phyloP scores from a whole-genome alignment of 2,113 vertebrate species.

The Syngnathus typhle region DNA sequence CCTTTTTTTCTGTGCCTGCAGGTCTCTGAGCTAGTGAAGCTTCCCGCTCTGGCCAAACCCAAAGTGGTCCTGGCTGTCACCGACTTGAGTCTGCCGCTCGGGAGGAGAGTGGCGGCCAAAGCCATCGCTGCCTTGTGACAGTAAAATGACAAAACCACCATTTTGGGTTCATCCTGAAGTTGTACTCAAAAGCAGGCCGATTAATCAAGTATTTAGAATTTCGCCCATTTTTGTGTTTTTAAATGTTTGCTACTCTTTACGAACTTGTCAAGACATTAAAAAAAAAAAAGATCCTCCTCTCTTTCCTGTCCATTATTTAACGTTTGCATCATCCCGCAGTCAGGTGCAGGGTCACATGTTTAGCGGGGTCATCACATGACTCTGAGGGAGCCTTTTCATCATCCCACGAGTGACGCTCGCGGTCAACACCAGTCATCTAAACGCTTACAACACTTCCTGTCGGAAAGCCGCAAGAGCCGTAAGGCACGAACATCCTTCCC shows the following conservation, averaged over 20 bases:
- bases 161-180: too few relatives aligned
- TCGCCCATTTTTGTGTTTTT: neutral
- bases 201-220: too few relatives aligned
- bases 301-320: neutral
- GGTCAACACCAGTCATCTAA: conserved; percentile 1
- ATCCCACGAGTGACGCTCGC: neutral
- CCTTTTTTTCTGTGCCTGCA: conserved; percentile 37
- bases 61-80: conserved; percentile 90
- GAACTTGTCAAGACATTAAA: neutral
- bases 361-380: neutral
- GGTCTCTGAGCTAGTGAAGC: conserved; percentile 93
- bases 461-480: neutral
- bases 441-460: conserved; percentile 30
- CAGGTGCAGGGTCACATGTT: conserved; percentile 4
- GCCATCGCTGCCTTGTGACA: conserved; percentile 83
- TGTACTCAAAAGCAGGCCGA: too few relatives aligned
- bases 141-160: too few relatives aligned
- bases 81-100: conserved; percentile 88
- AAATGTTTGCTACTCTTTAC: neutral
- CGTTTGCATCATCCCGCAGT: neutral
- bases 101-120: conserved; percentile 91
- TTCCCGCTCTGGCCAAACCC: conserved; percentile 89
- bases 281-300: neutral
- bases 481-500: neutral
- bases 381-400: conserved; percentile 9